Evolutionary conservation across 2,888 invertebrate species (phyloP).

Genomic region (Lumbricus terrestris): DNA sequence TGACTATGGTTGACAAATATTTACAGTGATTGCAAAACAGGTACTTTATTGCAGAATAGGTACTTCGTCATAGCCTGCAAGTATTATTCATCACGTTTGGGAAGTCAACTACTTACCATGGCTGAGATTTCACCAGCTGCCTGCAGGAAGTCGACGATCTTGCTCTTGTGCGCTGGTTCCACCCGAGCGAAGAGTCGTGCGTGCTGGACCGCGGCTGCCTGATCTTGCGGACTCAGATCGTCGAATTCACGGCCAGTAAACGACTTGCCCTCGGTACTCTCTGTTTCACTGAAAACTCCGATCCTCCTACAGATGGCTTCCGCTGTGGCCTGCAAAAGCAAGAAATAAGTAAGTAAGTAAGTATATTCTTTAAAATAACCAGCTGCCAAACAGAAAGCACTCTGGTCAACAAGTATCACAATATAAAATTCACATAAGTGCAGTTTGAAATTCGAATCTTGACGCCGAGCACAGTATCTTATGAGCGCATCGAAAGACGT

Average conservation of each 20-base stretch:
- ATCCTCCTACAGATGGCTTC: conserved; percentile 99
- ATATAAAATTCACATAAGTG: no score
- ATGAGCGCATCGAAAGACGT: no score
- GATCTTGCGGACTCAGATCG: conserved; percentile 89
- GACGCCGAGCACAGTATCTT: no score
- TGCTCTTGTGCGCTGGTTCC: conserved; percentile 98
- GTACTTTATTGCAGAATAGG: no score
- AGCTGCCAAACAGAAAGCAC: no score
- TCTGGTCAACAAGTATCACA: no score
- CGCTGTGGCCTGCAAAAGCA: conserved; percentile 74
- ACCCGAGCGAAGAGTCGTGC: conserved; percentile 93
- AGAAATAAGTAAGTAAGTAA: neutral
- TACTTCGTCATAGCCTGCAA: neutral
- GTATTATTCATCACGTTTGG: neutral
- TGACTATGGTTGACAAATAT: no score
- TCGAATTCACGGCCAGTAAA: conserved; percentile 99
- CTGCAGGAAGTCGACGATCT: conserved; percentile 97
- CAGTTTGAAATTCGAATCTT: neutral
- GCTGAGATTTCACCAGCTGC: conserved; percentile 96
- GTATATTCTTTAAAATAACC: no score
- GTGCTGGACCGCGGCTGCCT: conserved; percentile 81
- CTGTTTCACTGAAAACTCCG: conserved; percentile 92
- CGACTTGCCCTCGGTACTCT: conserved; percentile 87
- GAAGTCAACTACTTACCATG: conserved; percentile 71
- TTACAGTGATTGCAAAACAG: no score